Base-by-base conservation (phyloP, 2,113 vertebrate genomes). In the Meles meles region DNA sequence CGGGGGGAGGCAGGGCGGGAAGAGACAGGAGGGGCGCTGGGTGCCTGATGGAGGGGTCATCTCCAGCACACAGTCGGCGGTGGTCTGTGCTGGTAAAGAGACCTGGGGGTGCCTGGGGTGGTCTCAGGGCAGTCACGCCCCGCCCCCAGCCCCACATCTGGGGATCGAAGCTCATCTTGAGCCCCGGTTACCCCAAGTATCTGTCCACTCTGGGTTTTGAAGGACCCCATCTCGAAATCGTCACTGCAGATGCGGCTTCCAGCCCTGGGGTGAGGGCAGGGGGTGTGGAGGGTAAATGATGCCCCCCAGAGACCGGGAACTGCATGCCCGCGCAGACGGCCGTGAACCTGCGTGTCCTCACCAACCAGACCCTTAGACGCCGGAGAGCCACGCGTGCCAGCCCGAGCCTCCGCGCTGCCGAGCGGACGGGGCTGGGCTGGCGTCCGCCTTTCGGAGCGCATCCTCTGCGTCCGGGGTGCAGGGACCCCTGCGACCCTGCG, bases 381-480 rank as follows among this genome's bases (percentile, higher is more conserved):
- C 6, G 72, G 93, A 67, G 7, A 88, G 74, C 77, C 52, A 6
- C 29, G n/a, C 3, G 34, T 25, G 67, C 57, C 37, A 31, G 94
- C 97, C 96, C 71, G 0, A 7, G 23, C 12, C 88, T 88, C 97
- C 96, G 97, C 96, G 80, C 94, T 2, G 3, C 37, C 0, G n/a
- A 74, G 79, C 89, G 39, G 94, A 82, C 96, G 57, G 93, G 96
- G 94, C 91, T 55, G 47, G 85, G 18, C 29, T 25, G 59, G 96
- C 74, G 59, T 93, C 72, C 65, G 87, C 74, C 23, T 69, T 83
- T 77, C 27, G 29, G 90, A 83, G n/a, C 6, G 1, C 6, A 7
- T 10, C 49, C 25, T 82, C 59, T 0, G 23, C 7, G 6, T 18
- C 47, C 2, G 1, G 2, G 67, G 39, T 18, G 14, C 2, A 1